Conservation (phyloP, 1,140 invertebrate species). For the Calosoma granatense region DNA sequence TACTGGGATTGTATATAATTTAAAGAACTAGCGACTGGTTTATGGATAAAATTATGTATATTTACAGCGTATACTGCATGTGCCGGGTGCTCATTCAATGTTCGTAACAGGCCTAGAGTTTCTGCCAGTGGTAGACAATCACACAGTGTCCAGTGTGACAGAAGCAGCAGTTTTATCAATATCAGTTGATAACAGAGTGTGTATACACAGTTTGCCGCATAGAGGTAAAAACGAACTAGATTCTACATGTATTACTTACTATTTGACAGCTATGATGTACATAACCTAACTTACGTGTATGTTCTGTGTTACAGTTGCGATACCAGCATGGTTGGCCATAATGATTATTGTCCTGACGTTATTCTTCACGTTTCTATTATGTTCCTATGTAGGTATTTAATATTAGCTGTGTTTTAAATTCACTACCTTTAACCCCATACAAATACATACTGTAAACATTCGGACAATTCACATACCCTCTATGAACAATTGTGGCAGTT, state of each 20-base stretch:
- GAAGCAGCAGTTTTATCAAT: conserved; percentile 86
- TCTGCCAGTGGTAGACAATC: conserved; percentile 48
- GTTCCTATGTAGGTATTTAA: conserved; percentile 73
- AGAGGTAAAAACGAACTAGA: conserved; percentile 44
- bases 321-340: conserved; percentile 68
- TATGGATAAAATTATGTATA: conserved; percentile 1
- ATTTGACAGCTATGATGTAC: no score
- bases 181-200: conserved; percentile 88
- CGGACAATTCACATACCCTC: background rate
- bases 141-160: conserved; percentile 55
- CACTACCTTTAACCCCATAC: background rate
- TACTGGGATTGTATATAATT: conserved; percentile 9
- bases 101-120: conserved; percentile 92
- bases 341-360: conserved; percentile 60
- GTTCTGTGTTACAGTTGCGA: conserved; percentile 56
- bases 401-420: conserved; percentile 14
- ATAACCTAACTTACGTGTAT: no score
- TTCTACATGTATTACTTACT: conserved; percentile 24
- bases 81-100: conserved; percentile 79
- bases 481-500: no score
- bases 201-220: conserved; percentile 76
- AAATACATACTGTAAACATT: background rate
- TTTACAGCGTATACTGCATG: conserved; percentile 65
- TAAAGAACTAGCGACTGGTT: no score
- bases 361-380: conserved; percentile 63